phyloP scores from a whole-genome alignment of 2,888 invertebrate species.

The Apantesis nais region DNA sequence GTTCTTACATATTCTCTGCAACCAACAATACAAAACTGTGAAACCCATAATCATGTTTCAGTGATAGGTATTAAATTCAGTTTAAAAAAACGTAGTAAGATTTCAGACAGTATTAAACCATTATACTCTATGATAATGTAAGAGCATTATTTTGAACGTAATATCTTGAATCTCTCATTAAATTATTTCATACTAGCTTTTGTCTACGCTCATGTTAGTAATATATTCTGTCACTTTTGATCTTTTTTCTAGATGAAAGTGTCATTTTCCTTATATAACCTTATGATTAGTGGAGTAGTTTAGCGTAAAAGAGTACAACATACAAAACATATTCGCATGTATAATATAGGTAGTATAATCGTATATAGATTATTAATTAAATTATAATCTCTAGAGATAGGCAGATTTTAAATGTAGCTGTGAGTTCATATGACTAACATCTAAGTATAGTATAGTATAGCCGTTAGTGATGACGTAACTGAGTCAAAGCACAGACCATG shows the following conservation, averaged over 20 bases:
- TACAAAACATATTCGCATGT: no score
- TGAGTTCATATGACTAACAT: slow-evolving; percentile 6
- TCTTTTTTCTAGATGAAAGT: background rate
- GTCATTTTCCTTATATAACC: background rate
- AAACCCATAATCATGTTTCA: background rate
- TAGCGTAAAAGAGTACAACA: background rate
- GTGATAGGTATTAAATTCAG: background rate
- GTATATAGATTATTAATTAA: no score
- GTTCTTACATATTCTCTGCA: no score
- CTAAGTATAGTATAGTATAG: background rate
- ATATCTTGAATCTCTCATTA: background rate
- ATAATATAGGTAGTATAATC: no score
- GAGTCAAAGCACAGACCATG: slow-evolving; percentile 31
- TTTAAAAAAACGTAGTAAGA: background rate
- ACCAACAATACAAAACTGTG: background rate
- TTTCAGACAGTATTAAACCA: background rate
- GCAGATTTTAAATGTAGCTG: background rate
- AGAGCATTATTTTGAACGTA: background rate
- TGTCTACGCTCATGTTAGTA: background rate
- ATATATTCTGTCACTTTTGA: background rate
- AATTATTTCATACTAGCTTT: background rate
- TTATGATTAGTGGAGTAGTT: background rate
- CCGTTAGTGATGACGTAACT: slow-evolving; percentile 41
- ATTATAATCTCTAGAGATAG: no score
- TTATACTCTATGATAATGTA: background rate